These are phyloP conservation scores for Macrocentrus cingulum DNA, from an alignment of 1,140 invertebrate species.

Conservation along the genomic window DNA sequence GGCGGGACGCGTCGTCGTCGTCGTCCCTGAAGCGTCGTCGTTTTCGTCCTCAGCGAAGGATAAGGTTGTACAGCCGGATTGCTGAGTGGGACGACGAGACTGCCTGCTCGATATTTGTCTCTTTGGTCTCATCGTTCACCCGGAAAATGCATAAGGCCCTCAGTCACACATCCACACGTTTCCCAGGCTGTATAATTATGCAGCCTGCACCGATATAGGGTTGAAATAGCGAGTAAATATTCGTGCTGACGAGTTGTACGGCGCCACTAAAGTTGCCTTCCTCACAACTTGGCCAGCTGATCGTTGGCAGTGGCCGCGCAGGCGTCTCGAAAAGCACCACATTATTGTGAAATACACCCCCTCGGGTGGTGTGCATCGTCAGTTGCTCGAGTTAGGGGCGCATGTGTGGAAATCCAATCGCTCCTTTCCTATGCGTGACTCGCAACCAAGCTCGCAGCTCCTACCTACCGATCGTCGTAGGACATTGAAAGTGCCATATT, in stretches of 20 bases:
- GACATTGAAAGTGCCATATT: neutral
- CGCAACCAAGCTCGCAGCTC: neutral
- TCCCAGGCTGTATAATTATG: neutral
- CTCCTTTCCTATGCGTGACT: too few relatives aligned
- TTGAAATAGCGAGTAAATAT: constrained; percentile 20
- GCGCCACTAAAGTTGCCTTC: constrained; percentile 35
- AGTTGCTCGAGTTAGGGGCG: neutral
- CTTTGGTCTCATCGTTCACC: constrained; percentile 20
- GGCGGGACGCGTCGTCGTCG: neutral
- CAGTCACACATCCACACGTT: neutral
- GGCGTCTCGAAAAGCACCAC: constrained; percentile 39
- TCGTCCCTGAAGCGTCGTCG: constrained; percentile 24
- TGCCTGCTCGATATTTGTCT: constrained; percentile 8
- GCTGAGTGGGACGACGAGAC: constrained; percentile 19
- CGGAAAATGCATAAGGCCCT: constrained; percentile 2
- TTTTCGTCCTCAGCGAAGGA: constrained; percentile 28
- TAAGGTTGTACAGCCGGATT: constrained; percentile 12
- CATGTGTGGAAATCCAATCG: neutral
- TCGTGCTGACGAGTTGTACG: constrained; percentile 34
- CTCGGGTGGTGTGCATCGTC: too few relatives aligned
- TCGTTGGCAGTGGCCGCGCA: constrained; percentile 53
- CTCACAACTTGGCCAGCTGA: constrained; percentile 48
- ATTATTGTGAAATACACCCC: constrained; percentile 10
- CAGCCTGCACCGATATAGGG: constrained; percentile 7
- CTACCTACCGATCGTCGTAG: neutral